phyloP scores from a whole-genome alignment of 2,797 vertebrate genomes.

The Dermochelys coriacea region DNA sequence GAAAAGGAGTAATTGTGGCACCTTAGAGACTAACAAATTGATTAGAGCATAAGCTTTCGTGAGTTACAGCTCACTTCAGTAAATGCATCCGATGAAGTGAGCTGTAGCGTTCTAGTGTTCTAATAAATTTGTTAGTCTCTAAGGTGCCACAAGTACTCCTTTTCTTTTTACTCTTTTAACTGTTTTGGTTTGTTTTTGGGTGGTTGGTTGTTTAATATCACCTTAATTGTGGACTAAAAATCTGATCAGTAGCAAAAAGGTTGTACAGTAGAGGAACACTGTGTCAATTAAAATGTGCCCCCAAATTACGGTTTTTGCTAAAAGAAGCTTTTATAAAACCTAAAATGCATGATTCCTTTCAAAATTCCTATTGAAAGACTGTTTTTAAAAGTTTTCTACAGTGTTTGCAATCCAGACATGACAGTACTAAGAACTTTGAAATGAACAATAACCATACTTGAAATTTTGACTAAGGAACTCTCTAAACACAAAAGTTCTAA shows the following conservation, averaged over 20 bases:
- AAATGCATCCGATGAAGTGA: too few species aligned
- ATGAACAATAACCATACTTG: neutral
- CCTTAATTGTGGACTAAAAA: neutral
- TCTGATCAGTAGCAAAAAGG: neutral
- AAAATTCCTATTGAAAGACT: neutral
- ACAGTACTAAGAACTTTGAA: neutral
- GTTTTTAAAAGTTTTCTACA: slow-evolving; percentile 8
- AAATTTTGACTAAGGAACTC: too few species aligned
- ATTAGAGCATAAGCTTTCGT: too few species aligned
- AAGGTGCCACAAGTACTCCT: too few species aligned
- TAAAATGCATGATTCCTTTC: neutral
- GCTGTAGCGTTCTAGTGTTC: too few species aligned
- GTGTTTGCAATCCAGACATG: slow-evolving; percentile 33
- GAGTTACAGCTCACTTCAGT: too few species aligned
- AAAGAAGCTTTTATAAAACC: neutral
- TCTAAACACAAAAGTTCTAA: too few species aligned
- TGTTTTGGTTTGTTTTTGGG: neutral
- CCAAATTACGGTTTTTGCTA: slow-evolving; percentile 1
- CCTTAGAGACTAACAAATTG: too few species aligned
- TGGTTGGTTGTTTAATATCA: neutral
- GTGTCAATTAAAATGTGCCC: neutral
- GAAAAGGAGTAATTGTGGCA: too few species aligned
- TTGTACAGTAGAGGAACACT: neutral
- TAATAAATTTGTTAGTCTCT: too few species aligned
- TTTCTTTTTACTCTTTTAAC: neutral